A percentile compares a stretch with the other conserved stretches of the same genome.
Evolutionary conservation across 2,113 vertebrate species (phyloP).

Genomic region (Psilopogon haemacephalus): DNA sequence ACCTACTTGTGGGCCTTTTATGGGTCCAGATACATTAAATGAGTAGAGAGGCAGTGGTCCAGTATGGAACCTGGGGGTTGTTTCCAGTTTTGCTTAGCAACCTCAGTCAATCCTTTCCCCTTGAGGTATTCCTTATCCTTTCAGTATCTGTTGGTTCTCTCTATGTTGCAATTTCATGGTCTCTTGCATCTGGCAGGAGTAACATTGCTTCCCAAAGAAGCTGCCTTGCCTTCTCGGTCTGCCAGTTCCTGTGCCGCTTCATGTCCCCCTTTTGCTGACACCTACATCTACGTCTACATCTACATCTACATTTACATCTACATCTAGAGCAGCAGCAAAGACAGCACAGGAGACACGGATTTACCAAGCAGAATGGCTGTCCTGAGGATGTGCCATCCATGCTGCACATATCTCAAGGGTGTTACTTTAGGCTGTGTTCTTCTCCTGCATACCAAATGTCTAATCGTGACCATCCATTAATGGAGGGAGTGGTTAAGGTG

Average conservation of each 20-base stretch:
- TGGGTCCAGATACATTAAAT: background rate
- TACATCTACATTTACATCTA: background rate
- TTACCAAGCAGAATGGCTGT: fast-evolving
- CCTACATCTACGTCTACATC: background rate
- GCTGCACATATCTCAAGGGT: background rate
- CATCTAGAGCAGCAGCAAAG: background rate
- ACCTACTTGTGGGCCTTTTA: background rate
- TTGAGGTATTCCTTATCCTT: background rate
- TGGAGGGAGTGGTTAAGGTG: background rate
- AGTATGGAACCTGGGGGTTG: background rate
- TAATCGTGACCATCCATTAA: background rate
- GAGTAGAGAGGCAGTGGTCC: background rate
- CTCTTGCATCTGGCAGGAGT: background rate
- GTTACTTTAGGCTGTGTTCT: background rate
- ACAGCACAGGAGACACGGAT: background rate
- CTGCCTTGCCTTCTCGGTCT: background rate
- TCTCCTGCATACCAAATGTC: background rate
- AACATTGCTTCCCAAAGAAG: background rate
- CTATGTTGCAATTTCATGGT: background rate
- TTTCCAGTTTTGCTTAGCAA: background rate
- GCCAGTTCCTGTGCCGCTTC: background rate
- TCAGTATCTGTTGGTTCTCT: background rate
- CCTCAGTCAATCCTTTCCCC: background rate
- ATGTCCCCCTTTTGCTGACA: background rate
- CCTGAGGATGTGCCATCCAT: background rate